Evolutionary conservation across 2,113 vertebrate genomes (phyloP).

Genomic region (Orthonyx spaldingii): DNA sequence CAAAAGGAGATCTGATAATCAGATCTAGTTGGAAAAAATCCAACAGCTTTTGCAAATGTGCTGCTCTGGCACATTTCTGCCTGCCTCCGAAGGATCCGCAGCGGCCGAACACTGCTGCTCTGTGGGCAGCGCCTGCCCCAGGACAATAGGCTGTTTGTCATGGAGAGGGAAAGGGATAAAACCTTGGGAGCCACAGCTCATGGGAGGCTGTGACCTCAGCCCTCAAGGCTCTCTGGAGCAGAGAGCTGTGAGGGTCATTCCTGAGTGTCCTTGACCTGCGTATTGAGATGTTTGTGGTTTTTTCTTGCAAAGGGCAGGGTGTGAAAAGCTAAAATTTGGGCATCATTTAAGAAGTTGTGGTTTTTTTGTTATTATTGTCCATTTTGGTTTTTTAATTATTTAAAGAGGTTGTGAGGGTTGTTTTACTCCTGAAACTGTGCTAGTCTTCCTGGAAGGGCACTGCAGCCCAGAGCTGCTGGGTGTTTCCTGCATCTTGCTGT

Average conservation of each 20-base stretch:
- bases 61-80: neutral
- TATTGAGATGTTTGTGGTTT: neutral
- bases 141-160: neutral
- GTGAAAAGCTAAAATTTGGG: neutral
- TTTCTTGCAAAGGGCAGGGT: neutral
- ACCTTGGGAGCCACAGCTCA: neutral
- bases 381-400: neutral
- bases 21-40: neutral
- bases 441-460: neutral
- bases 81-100: rapidly evolving
- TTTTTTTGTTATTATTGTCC: neutral
- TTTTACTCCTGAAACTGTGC: neutral
- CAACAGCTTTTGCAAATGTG: neutral
- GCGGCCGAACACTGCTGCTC: rapidly evolving
- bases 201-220: neutral
- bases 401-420: neutral
- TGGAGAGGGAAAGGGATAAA: neutral
- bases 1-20: neutral
- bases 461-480: neutral
- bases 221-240: neutral
- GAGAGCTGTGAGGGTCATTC: neutral
- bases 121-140: rapidly evolving
- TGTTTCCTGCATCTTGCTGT: neutral
- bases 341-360: neutral
- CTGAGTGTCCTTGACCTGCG: neutral